Evolutionary conservation across 2,888 invertebrate genomes (phyloP).

Genomic region (Priocnemis perturbator): DNA sequence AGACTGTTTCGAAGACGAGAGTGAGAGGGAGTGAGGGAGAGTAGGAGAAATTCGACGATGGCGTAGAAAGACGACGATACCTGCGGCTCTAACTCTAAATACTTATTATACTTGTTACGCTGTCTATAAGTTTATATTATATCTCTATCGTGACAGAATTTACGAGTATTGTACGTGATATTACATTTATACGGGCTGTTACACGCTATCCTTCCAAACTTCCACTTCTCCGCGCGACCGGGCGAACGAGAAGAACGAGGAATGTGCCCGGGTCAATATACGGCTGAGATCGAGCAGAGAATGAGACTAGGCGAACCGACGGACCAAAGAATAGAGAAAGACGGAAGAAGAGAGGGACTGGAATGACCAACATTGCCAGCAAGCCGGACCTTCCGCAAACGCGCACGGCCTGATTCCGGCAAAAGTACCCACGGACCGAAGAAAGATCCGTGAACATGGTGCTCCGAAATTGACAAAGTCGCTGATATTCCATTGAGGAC

Average conservation of each 20-base stretch:
- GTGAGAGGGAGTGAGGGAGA: conserved; percentile 14
- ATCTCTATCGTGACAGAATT: conserved; percentile 66
- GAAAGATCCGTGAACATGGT: too few species aligned
- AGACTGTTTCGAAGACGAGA: not conserved
- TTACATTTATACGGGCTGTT: conserved; percentile 71
- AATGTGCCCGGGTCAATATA: not conserved
- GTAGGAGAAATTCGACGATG: conserved; percentile 22
- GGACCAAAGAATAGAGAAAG: too few species aligned
- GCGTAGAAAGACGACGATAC: conserved; percentile 46
- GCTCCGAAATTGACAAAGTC: too few species aligned
- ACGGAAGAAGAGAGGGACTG: too few species aligned
- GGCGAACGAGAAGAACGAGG: conserved; percentile 38
- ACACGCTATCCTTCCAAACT: conserved; percentile 47
- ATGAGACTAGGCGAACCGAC: too few species aligned
- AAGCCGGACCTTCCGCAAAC: too few species aligned
- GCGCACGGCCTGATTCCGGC: too few species aligned
- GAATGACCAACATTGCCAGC: too few species aligned
- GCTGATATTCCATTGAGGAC: too few species aligned
- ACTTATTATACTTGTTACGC: conserved; percentile 72
- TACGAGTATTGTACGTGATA: conserved; percentile 68
- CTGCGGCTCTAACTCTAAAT: conserved; percentile 66
- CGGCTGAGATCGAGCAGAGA: too few species aligned
- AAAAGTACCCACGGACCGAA: too few species aligned
- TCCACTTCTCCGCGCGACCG: conserved; percentile 55
- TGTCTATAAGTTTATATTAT: conserved; percentile 72